Base-by-base conservation (phyloP, 1,140 invertebrate species). In the Eulimnadia texana region DNA sequence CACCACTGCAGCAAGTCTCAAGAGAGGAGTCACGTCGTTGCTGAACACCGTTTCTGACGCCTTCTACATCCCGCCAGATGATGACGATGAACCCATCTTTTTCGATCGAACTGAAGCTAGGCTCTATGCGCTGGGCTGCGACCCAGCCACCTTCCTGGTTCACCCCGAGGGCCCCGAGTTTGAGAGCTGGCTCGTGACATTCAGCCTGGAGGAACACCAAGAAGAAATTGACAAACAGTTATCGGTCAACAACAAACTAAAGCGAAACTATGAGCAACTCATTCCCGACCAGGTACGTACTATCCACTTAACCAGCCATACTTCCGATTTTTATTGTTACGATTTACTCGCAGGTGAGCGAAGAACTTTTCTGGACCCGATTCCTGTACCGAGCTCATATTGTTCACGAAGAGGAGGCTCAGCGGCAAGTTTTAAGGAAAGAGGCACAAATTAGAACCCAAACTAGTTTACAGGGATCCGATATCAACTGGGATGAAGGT, bases 11-110 rank as follows among this genome's bases (percentile, higher is more conserved):
- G 81, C 79, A 69, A 79, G 78, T 24, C 79, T 86, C 71, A 85
- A 84, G 68, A 77, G 80, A 65, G 84, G 83, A 66, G 71, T 87
- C 24, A 82, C 79, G 65, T 78, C 76, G 57, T 83, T 87, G 67
- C 66, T 82, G 28, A 72, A 71, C 28, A 70, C 71, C 13, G 78
- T 86, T 63, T 80, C 81, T 64, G 82, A 77, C 68, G 83, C 79
- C 10, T 70, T 86, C 67, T 82, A 79, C 64, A 82, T 84, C 3
- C 78, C 78, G 60, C 81, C 81, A 6, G 82, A 85, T 67, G 82
- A 85, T 71, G 79, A 82, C 22, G 82, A 84, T 60, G 81, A 83
- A 58, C 77, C 80, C 47, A 78, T 82, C 47, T 73, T 84, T 50
- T 76, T 84, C 42, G 76, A 79, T 24, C 64, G 66, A 54, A 66